Percentiles rank a stretch among this genome's conserved stretches.
Evolutionary conservation across 1,140 invertebrate genomes (phyloP).

Genomic region (Aradophagus sp.): DNA sequence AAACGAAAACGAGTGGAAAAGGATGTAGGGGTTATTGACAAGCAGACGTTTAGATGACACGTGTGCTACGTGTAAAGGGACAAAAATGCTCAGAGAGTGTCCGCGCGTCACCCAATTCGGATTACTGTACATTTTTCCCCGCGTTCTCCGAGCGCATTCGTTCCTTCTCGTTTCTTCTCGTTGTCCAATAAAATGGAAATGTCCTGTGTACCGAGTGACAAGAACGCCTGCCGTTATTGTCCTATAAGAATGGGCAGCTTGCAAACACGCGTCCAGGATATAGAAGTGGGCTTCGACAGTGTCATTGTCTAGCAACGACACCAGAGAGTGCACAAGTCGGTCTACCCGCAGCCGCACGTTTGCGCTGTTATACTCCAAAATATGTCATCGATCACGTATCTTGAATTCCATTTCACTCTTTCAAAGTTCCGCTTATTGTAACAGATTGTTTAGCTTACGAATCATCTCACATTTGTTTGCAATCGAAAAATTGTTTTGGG

Average conservation of each 20-base stretch:
- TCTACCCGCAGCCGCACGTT: slow-evolving; percentile 9
- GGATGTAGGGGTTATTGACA: too few species aligned
- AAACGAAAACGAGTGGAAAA: slow-evolving; percentile 6
- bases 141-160: slow-evolving; percentile 31
- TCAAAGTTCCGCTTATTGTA: slow-evolving; percentile 19
- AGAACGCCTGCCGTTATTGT: slow-evolving; percentile 63
- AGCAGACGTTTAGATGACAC: slow-evolving; percentile 62
- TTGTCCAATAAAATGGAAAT: slow-evolving; percentile 74
- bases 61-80: slow-evolving; percentile 16
- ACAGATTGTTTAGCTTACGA: slow-evolving; percentile 23
- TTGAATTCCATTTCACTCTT: slow-evolving; percentile 20
- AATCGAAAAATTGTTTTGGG: too few species aligned
- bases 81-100: slow-evolving; percentile 48
- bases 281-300: slow-evolving; percentile 35
- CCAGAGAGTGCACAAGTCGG: slow-evolving; percentile 10
- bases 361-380: slow-evolving; percentile 11
- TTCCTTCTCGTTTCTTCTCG: slow-evolving; percentile 60
- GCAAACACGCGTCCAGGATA: slow-evolving; percentile 51
- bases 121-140: slow-evolving; percentile 64
- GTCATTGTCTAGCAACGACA: slow-evolving; percentile 36
- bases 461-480: too few species aligned
- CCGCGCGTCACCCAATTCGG: slow-evolving; percentile 66
- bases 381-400: slow-evolving; percentile 44
- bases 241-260: slow-evolving; percentile 62
- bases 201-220: slow-evolving; percentile 57